Conservation (phyloP, 2,888 invertebrate genomes). For the Sclerodermus sp. region DNA sequence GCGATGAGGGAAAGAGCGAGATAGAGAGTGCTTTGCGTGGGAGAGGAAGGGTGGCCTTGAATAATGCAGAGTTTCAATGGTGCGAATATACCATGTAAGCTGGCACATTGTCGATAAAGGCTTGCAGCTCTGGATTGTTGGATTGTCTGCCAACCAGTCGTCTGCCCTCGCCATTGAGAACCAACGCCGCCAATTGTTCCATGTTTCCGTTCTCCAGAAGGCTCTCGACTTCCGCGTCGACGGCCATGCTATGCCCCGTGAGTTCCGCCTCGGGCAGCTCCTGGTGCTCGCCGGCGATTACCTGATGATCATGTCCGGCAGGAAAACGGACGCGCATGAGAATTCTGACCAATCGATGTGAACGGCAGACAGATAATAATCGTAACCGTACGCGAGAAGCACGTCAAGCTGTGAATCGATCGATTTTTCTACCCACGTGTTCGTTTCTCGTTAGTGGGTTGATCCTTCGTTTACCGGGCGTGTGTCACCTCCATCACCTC, state of each 20-base stretch:
- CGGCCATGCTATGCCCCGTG: constrained; percentile 39
- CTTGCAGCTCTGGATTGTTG: constrained; percentile 77
- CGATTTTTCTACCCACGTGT: constrained; percentile 12
- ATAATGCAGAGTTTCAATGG: too few species aligned
- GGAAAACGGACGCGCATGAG: constrained; percentile 31
- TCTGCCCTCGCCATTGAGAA: constrained; percentile 85
- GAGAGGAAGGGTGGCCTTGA: too few species aligned
- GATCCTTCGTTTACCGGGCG: background rate
- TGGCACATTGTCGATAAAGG: constrained; percentile 85
- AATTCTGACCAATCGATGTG: constrained; percentile 38
- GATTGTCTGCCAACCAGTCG: constrained; percentile 72
- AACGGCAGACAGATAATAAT: constrained; percentile 30
- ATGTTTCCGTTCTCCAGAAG: constrained; percentile 77
- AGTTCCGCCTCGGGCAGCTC: constrained; percentile 40
- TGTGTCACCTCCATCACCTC: too few species aligned
- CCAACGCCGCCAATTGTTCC: constrained; percentile 86
- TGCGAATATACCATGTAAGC: constrained; percentile 81
- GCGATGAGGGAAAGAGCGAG: too few species aligned
- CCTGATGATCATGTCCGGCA: constrained; percentile 33
- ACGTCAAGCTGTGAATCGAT: constrained; percentile 38
- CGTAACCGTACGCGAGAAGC: constrained; percentile 19
- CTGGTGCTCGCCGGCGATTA: constrained; percentile 44
- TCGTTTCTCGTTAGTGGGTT: too few species aligned
- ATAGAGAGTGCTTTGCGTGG: too few species aligned
- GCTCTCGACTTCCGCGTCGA: constrained; percentile 68